A percentile compares a stretch with the other conserved stretches of the same genome.
These are phyloP conservation scores for Sarcoramphus papa DNA, from an alignment of 2,797 vertebrate genomes.

Conservation along the genomic window DNA sequence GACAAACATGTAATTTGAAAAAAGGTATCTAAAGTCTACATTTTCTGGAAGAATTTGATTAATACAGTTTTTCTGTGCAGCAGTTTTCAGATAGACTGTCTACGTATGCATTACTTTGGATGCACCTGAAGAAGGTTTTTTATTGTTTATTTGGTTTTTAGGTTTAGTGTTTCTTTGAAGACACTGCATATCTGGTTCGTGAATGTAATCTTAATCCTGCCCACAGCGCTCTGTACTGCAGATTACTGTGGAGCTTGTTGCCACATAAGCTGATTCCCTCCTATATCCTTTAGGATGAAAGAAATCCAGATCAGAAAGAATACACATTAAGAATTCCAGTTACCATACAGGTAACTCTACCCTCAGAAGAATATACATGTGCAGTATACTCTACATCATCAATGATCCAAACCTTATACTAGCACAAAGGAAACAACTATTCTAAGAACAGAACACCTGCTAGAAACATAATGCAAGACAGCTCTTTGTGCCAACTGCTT, in stretches of 20 bases:
- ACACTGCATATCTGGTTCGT: background rate
- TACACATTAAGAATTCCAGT: background rate
- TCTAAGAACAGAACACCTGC: background rate
- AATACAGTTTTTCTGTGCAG: background rate
- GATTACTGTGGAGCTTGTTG: background rate
- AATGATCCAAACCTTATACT: background rate
- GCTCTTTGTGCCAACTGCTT: background rate
- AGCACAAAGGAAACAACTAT: background rate
- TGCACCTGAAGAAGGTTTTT: background rate
- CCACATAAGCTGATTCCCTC: background rate
- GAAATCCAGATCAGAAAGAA: background rate
- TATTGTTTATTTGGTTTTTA: background rate
- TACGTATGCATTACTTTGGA: accelerated
- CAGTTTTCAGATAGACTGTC: background rate
- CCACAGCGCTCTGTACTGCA: background rate
- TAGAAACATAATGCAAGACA: background rate
- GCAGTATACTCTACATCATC: background rate
- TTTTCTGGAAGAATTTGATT: background rate
- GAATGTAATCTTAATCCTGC: background rate
- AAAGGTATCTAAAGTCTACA: background rate
- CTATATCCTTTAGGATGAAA: background rate
- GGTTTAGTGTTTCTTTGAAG: background rate
- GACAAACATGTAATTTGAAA: background rate
- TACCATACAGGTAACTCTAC: background rate
- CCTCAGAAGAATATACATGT: background rate